Evolutionary conservation across 2,797 vertebrate species (phyloP), one percentile per base, ranked within the genome.

Genomic region (Sebastolobus altivelis): DNA sequence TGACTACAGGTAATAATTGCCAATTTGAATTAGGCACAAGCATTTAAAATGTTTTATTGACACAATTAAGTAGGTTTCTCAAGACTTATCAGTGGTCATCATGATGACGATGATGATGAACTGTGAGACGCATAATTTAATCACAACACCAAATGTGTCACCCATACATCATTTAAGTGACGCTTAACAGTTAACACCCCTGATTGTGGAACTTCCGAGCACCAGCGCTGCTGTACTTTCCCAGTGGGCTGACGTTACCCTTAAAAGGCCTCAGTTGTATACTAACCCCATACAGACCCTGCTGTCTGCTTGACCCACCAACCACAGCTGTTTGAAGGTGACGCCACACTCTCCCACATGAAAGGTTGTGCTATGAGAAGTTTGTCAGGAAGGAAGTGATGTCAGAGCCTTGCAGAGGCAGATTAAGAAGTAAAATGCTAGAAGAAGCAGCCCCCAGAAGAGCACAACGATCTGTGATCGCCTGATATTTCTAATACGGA

Each of bases 331-430:
- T 13, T n/a, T 10, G 49, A 40, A 25, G 11, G 33, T 46, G 52
- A 72, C 18, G n/a, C 4, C n/a, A 12, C 27, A 27, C 75, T 79
- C 67, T 73, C 71, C 63, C 81, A 31, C 43, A 25, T 9, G 5
- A 25, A 1, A 27, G 54, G 11, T 22, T 1, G 27, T 27, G 16
- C 49, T 46, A 1, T n/a, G 14, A 58, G 27, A 16, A 0, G n/a
- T 46, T 6, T n/a, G 5, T 74, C 82, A 88, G 88, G 90, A 87
- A 94, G 93, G 92, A 93, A 89, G 80, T 92, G 84, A 87, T 8
- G 80, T 81, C 72, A 84, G 1, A 62, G 18, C 7, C 1, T 2
- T 66, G 68, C 5, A 35, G 65, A 72, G n/a, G 81, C n/a, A 49
- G 71, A 70, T 49, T 62, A 76, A 67, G 54, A 60, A 60, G 16